These are phyloP conservation scores for Glareola pratincola DNA, from an alignment of 2,113 vertebrate species.

Conservation along the genomic window DNA sequence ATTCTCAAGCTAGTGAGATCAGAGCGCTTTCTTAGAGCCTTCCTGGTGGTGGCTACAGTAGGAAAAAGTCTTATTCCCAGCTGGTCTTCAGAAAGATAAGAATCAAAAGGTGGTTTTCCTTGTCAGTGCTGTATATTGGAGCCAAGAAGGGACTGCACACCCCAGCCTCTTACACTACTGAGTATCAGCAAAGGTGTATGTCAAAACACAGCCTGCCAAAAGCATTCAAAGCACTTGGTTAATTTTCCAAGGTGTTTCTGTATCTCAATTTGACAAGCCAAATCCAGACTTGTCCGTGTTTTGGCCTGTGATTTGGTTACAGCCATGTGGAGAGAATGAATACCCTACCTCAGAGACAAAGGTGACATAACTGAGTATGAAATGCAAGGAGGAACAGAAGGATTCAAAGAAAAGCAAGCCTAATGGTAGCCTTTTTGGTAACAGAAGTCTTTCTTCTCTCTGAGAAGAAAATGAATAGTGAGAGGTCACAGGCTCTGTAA, in stretches of 20 bases:
- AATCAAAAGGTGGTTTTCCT: not conserved
- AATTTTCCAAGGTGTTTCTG: not conserved
- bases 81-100: not conserved
- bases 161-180: not conserved
- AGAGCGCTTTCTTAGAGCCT: not conserved
- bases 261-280: not conserved
- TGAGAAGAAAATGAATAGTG: not conserved
- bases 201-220: not conserved
- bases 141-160: not conserved
- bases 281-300: rapidly evolving
- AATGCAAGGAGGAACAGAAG: not conserved
- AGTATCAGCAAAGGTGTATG: not conserved
- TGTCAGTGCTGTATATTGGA: not conserved
- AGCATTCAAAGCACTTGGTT: not conserved
- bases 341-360: not conserved
- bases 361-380: not conserved
- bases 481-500: not conserved
- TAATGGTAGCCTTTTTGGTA: not conserved
- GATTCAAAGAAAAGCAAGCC: not conserved
- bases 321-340: not conserved
- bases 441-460: not conserved
- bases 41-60: not conserved
- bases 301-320: not conserved
- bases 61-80: not conserved
- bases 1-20: not conserved